These are phyloP conservation scores for Tauraco erythrolophus DNA, from an alignment of 2,113 vertebrate species.

Conservation along the genomic window DNA sequence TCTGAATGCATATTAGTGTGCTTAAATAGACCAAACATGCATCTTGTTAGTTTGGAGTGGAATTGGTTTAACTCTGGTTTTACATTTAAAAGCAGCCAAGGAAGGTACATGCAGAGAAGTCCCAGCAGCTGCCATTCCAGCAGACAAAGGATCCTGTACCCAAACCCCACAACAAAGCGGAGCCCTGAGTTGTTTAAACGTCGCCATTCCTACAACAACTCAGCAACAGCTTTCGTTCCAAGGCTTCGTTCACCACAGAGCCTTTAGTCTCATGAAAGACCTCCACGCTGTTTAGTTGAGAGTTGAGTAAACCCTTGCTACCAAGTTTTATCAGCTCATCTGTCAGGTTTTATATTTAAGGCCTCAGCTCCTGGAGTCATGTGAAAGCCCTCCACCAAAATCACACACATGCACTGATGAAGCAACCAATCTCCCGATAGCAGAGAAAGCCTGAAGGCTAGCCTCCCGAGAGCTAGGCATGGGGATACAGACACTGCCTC, in stretches of 20 bases:
- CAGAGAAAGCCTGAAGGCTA: not conserved
- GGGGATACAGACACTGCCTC: not conserved
- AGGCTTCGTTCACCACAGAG: not conserved
- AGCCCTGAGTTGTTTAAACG: not conserved
- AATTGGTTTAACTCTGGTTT: constrained; percentile 19
- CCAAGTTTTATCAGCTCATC: not conserved
- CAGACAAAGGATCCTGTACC: not conserved
- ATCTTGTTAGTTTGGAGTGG: not conserved
- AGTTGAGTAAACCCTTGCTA: rapidly evolving
- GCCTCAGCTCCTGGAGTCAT: not conserved
- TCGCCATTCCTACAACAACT: not conserved
- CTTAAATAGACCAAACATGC: not conserved
- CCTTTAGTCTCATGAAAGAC: not conserved
- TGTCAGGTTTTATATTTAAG: not conserved
- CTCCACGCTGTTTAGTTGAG: not conserved
- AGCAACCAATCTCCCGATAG: not conserved
- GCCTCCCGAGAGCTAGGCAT: not conserved
- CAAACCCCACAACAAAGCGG: not conserved
- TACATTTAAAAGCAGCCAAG: constrained; percentile 39
- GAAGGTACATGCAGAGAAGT: not conserved
- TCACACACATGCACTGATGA: rapidly evolving
- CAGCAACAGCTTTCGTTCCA: not conserved
- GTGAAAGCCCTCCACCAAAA: not conserved
- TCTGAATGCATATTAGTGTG: not conserved
- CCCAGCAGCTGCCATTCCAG: not conserved